Base-by-base conservation (phyloP, 2,888 invertebrate species). In the Cheilosia vulpina region DNA sequence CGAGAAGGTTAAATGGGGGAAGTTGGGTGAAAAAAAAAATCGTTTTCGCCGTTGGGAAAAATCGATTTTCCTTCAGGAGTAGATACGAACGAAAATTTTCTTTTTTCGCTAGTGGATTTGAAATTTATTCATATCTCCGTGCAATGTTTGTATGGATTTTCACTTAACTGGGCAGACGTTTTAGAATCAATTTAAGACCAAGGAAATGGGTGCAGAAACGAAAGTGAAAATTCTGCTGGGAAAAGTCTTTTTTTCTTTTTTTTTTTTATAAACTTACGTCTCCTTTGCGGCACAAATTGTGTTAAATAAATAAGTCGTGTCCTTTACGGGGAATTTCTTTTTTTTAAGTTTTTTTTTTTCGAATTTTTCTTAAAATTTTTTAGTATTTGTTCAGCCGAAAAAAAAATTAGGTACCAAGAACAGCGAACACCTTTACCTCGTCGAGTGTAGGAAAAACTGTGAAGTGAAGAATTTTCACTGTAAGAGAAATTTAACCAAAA, bases 241-340 rank as follows among this genome's bases (percentile, higher is more conserved):
- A 45, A 66, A 38, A 71, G 45, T 63, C 73, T 58, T 79, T 58
- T 27, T 71, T 17, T 45, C 47, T n/a, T 17, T 47, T 9, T 47
- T 63, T 65, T 87, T 87, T 88, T 87, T 87, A 87, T 87, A 89
- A 91, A 91, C 92, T 92, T 91, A 91, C 91, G 90, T 91, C 92
- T 91, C 90, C 91, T 88, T 90, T 88, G 87, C 82, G 79, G 72
- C 73, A 87, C 84, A 87, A 75, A 75, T 31, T 55, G 58, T 41
- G 60, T 47, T 65, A 41, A 57, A 43, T 41, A 38, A 38, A 38
- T 38, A 13, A 38, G 4, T 21, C 21, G 21, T 38, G 38, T 34
- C 34, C 34, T 34, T 34, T 9, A 11, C 0, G 34, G 13, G 4
- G 13, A 13, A 13, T 11, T 38, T 4, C 13, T 38, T 27, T 11